Percentiles rank a stretch among this genome's conserved stretches.
Conservation (phyloP, 2,113 vertebrate species). For the Gambusia holbrooki region DNA sequence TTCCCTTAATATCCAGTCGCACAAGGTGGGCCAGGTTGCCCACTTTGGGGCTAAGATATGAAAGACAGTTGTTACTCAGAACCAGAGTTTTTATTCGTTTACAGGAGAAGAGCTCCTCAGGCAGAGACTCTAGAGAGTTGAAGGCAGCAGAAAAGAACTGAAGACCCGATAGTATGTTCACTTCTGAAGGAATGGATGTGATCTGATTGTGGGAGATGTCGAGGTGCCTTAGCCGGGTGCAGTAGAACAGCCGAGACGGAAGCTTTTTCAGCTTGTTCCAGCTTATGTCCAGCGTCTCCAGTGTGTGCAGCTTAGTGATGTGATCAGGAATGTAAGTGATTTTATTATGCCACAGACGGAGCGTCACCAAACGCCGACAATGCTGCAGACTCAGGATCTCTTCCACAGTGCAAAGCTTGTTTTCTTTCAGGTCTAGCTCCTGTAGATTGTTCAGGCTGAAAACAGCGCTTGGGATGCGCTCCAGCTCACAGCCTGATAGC, state of each 20-base stretch:
- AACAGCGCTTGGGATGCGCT: constrained; percentile 88
- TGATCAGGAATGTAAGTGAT: constrained; percentile 87
- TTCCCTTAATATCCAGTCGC: constrained; percentile 86
- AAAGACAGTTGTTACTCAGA: constrained; percentile 83
- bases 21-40: constrained; percentile 77
- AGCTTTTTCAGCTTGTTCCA: constrained; percentile 86
- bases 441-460: constrained; percentile 87
- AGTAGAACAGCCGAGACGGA: constrained; percentile 83
- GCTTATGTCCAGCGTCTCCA: constrained; percentile 86
- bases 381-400: constrained; percentile 92
- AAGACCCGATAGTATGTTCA: constrained; percentile 84
- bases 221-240: constrained; percentile 84
- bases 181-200: constrained; percentile 80
- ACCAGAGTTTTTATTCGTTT: constrained; percentile 82
- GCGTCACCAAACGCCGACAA: constrained; percentile 82
- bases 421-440: constrained; percentile 87
- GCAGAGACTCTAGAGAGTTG: constrained; percentile 85
- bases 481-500: constrained; percentile 84
- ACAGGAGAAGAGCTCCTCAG: constrained; percentile 88
- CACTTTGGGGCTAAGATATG: constrained; percentile 79
- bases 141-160: constrained; percentile 83
- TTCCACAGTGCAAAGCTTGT: constrained; percentile 87
- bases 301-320: constrained; percentile 82
- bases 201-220: constrained; percentile 88
- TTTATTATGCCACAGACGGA: constrained; percentile 88